phyloP scores from a whole-genome alignment of 2,888 invertebrate species.

The Incurvaria masculella region DNA sequence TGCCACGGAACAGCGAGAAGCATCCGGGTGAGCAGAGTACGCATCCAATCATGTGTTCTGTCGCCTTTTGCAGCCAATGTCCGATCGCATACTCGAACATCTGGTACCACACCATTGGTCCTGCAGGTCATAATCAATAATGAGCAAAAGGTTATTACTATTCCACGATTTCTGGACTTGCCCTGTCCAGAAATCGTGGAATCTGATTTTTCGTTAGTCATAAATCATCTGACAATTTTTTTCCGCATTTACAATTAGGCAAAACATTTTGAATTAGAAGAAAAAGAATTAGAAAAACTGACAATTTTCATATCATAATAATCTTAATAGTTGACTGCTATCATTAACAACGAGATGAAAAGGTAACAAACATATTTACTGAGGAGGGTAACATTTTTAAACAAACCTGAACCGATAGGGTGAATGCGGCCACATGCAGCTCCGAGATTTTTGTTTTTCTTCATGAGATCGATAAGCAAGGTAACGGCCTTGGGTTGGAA shows the following conservation, averaged over 20 bases:
- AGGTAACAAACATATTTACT: too few species aligned
- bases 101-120: conserved; percentile 84
- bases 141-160: too few species aligned
- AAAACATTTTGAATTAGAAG: too few species aligned
- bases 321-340: too few species aligned
- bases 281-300: too few species aligned
- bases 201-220: too few species aligned
- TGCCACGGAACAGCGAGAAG: conserved; percentile 85
- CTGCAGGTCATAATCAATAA: conserved; percentile 30
- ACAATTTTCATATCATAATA: too few species aligned
- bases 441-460: conserved; percentile 74
- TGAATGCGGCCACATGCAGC: conserved; percentile 90
- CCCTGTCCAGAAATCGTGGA: too few species aligned
- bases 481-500: conserved; percentile 80
- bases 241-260: too few species aligned
- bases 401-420: conserved; percentile 68
- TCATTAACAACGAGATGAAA: too few species aligned
- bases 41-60: conserved; percentile 86
- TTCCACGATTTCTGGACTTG: too few species aligned
- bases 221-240: not conserved
- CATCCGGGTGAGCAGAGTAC: conserved; percentile 92
- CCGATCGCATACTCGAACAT: conserved; percentile 90
- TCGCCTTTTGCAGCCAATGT: conserved; percentile 91
- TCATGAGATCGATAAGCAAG: conserved; percentile 80
- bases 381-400: too few species aligned